phyloP scores from a whole-genome alignment of 2,888 invertebrate species.

The Diploptera punctata region DNA sequence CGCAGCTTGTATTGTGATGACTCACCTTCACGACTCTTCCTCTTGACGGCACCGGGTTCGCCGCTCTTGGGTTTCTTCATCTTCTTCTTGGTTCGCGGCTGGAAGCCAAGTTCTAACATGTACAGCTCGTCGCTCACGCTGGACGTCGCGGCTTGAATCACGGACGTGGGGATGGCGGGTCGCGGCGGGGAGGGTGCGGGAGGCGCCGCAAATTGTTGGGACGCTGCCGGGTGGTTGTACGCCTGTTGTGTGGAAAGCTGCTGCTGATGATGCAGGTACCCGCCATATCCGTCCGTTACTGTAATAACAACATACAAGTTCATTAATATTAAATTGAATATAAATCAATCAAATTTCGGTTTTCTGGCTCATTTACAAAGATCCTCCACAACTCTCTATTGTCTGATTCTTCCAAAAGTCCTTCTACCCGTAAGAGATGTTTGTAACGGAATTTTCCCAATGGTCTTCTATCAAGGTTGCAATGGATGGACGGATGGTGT shows the following conservation, averaged over 20 bases:
- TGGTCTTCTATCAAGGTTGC: too few species aligned
- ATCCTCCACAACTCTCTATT: too few species aligned
- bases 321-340: too few species aligned
- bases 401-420: too few species aligned
- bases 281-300: slow-evolving; percentile 71
- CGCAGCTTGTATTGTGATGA: too few species aligned
- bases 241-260: slow-evolving; percentile 56
- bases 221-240: slow-evolving; percentile 47
- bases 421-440: too few species aligned
- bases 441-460: too few species aligned
- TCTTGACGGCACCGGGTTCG: slow-evolving; percentile 81
- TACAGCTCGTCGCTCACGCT: slow-evolving; percentile 90
- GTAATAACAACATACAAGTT: too few species aligned
- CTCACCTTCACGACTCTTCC: slow-evolving; percentile 88
- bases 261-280: slow-evolving; percentile 48
- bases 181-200: slow-evolving; percentile 48
- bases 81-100: slow-evolving; percentile 81
- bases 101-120: slow-evolving; percentile 76
- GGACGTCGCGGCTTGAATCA: slow-evolving; percentile 79
- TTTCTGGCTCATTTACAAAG: too few species aligned
- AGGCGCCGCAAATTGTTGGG: slow-evolving; percentile 53
- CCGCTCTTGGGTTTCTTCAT: slow-evolving; percentile 79
- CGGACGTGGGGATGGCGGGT: slow-evolving; percentile 67
- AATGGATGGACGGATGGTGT: too few species aligned
- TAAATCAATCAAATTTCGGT: too few species aligned